Percentiles rank a stretch among this genome's conserved stretches.
These are phyloP conservation scores for Romanogobio albipinnatus DNA, from an alignment of 2,113 vertebrate genomes.

Conservation along the genomic window DNA sequence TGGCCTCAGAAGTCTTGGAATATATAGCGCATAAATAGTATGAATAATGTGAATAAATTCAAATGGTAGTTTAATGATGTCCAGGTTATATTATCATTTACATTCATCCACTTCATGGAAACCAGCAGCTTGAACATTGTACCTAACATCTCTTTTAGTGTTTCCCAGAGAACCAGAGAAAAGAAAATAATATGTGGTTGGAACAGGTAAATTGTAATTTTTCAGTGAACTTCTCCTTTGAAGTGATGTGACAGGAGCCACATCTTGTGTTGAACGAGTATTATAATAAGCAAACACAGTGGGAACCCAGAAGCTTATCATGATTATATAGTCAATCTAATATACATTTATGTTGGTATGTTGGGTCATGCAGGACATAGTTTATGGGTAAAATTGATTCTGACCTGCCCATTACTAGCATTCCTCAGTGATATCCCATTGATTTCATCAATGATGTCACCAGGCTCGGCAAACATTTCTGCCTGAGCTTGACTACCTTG, in stretches of 20 bases:
- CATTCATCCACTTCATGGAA: not conserved
- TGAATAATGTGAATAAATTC: not conserved
- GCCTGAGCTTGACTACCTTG: slow-evolving; percentile 76
- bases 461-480: slow-evolving; percentile 73
- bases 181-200: not conserved
- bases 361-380: not conserved
- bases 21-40: not conserved
- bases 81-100: not conserved
- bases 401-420: slow-evolving; percentile 76
- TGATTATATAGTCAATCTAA: not conserved
- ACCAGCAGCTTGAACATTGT: not conserved
- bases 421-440: slow-evolving; percentile 79
- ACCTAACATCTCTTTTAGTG: not conserved
- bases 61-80: not conserved
- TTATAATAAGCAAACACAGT: not conserved
- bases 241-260: not conserved
- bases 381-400: not conserved
- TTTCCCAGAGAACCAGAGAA: not conserved
- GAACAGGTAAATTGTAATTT: not conserved
- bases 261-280: not conserved
- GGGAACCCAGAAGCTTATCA: not conserved
- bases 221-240: not conserved
- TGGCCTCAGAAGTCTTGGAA: not conserved
- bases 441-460: slow-evolving; percentile 83
- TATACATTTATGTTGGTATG: not conserved